Evolutionary conservation across 2,797 vertebrate genomes (phyloP), one percentile per base, ranked within the genome.

Genomic region (Tamandua tetradactyla): DNA sequence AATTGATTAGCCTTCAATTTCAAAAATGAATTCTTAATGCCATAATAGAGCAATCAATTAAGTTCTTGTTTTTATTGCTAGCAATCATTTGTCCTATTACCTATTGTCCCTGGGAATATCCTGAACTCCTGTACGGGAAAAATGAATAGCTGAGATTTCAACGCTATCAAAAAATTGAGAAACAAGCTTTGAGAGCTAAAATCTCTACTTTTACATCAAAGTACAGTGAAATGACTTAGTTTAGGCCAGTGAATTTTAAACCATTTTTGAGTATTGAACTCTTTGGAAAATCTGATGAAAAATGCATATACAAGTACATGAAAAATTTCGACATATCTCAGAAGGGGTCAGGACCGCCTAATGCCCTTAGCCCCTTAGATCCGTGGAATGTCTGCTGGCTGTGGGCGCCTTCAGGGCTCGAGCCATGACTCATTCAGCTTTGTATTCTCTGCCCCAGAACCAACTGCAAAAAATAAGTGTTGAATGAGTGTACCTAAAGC

Each of bases 1-100:
- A 82, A 47, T 9, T 71, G 62, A 32, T 89, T 14, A 64, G 18
- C 14, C 57, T 92, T 42, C 49, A 44, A 71, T 47, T n/a, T 93
- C 13, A 23, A 87, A 83, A 84, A 49, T 27, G n/a, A 93, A 66
- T 71, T 78, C 37, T 92, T 82, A 83, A 83, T 78, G 4, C 87
- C 82, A 78, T 5, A 66, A 79, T 5, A 57, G 27, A 37, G 62
- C 12, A 76, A 64, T n/a, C 27, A 32, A 88, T 74, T 78, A 79
- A 32, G 10, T 85, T 66, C 59, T n/a, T 71, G 47, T 37, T 89
- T 92, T 89, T 66, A 86, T 59, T 80, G 87, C 64, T 61, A 79
- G 47, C 22, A 44, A 44, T 74, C 15, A 59, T 76, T 91, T 89
- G 14, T 27, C 44, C 61, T 62, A 85, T 84, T 82, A 84, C 18